phyloP scores from a whole-genome alignment of 1,140 invertebrate species.

The Camponotus vicinus region DNA sequence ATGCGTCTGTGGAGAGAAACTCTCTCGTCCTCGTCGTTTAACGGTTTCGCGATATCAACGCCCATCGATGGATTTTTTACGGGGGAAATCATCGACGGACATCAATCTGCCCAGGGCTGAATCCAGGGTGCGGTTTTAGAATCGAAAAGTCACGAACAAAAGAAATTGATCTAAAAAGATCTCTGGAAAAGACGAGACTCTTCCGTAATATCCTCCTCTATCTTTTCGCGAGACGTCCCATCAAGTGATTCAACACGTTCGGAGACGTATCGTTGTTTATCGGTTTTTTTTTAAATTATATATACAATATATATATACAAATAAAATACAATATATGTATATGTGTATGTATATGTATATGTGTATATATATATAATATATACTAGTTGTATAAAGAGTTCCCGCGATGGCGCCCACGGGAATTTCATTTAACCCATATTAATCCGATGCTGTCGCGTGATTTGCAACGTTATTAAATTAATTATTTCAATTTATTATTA shows the following conservation, averaged over 20 bases:
- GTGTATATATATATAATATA: conserved; percentile 51
- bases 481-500: not conserved
- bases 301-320: conserved; percentile 54
- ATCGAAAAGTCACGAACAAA: not conserved
- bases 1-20: conserved; percentile 6
- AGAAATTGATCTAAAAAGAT: conserved; percentile 1
- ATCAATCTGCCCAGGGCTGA: conserved; percentile 7
- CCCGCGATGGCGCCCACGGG: not conserved
- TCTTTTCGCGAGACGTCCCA: conserved; percentile 12
- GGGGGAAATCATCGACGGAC: not conserved
- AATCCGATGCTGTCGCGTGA: not conserved
- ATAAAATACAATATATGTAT: conserved; percentile 25
- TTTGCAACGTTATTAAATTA: conserved; percentile 11
- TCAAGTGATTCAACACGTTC: not conserved
- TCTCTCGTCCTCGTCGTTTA: conserved; percentile 26
- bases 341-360: conserved; percentile 17
- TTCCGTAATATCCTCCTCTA: conserved; percentile 26
- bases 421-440: not conserved
- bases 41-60: conserved; percentile 11
- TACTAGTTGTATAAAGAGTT: conserved; percentile 1
- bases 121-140: conserved; percentile 12
- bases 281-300: conserved; percentile 32
- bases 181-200: conserved; percentile 30
- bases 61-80: conserved; percentile 8
- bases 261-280: conserved; percentile 5